These are phyloP conservation scores for Echinarachnius parma DNA, from an alignment of 53 echinoderm and acorn worm genomes.

Conservation along the genomic window DNA sequence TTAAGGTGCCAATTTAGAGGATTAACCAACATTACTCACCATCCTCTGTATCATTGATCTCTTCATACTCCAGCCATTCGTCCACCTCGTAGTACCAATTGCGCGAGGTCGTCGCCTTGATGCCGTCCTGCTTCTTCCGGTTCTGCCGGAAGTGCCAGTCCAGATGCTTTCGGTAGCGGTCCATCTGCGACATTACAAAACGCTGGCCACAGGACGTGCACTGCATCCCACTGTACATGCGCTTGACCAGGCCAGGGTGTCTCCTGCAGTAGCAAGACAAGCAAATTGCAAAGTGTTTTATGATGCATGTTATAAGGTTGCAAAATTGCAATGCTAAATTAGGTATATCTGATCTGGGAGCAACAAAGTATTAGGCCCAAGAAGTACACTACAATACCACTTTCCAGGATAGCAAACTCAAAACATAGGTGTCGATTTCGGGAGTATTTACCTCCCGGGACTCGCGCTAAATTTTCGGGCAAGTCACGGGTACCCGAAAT, in stretches of 20 bases:
- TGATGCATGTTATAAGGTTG: too few relatives aligned
- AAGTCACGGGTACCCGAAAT: too few relatives aligned
- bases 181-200: conserved; percentile 86
- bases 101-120: conserved; percentile 74
- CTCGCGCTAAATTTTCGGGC: too few relatives aligned
- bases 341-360: too few relatives aligned
- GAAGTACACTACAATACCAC: too few relatives aligned
- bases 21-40: conserved; percentile 44
- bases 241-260: conserved; percentile 75
- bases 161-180: conserved; percentile 88
- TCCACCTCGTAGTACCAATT: conserved; percentile 90
- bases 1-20: background rate
- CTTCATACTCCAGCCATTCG: conserved; percentile 92
- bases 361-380: too few relatives aligned
- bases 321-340: too few relatives aligned
- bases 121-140: conserved; percentile 77
- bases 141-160: conserved; percentile 99
- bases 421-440: too few relatives aligned
- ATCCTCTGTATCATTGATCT: conserved; percentile 82
- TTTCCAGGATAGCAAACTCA: too few relatives aligned
- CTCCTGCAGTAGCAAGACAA: too few relatives aligned
- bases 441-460: too few relatives aligned
- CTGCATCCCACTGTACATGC: conserved; percentile 85
- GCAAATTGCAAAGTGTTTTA: too few relatives aligned
- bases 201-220: conserved; percentile 94